These are phyloP conservation scores for Melinaea marsaeus DNA, from an alignment of 2,888 invertebrate genomes.

Conservation along the genomic window DNA sequence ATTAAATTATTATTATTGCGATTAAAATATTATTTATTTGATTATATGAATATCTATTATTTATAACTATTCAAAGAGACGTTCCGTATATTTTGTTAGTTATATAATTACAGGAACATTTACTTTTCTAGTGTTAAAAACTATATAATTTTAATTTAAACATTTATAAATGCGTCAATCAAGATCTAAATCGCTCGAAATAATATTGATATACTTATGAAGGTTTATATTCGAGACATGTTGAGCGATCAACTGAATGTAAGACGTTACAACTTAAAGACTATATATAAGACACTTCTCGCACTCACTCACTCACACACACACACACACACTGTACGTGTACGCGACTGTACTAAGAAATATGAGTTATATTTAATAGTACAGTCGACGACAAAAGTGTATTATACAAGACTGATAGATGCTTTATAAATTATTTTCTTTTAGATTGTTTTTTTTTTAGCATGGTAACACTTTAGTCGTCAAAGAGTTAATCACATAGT, in stretches of 20 bases:
- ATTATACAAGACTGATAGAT: not conserved
- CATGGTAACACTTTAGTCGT: no score
- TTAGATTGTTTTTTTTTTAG: no score
- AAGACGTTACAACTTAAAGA: slow-evolving; percentile 8
- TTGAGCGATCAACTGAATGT: not conserved
- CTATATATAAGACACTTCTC: slow-evolving; percentile 19
- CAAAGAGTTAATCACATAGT: no score
- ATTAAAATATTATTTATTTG: slow-evolving; percentile 10
- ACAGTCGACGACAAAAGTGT: slow-evolving; percentile 2
- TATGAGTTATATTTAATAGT: no score
- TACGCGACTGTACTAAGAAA: no score
- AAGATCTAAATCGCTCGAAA: not conserved
- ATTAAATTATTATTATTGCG: slow-evolving; percentile 19
- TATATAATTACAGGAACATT: slow-evolving; percentile 3
- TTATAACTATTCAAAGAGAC: not conserved
- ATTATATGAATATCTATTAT: not conserved
- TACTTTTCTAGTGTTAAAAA: not conserved
- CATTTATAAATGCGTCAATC: not conserved
- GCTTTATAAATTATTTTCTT: no score
- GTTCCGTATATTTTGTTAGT: not conserved
- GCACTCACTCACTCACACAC: slow-evolving; percentile 12
- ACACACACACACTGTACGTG: slow-evolving; percentile 5
- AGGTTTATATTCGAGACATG: not conserved
- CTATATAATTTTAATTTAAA: not conserved
- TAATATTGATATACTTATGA: no score